Evolutionary conservation across 2,113 vertebrate species (phyloP).

Genomic region (Solenodon paradoxus): DNA sequence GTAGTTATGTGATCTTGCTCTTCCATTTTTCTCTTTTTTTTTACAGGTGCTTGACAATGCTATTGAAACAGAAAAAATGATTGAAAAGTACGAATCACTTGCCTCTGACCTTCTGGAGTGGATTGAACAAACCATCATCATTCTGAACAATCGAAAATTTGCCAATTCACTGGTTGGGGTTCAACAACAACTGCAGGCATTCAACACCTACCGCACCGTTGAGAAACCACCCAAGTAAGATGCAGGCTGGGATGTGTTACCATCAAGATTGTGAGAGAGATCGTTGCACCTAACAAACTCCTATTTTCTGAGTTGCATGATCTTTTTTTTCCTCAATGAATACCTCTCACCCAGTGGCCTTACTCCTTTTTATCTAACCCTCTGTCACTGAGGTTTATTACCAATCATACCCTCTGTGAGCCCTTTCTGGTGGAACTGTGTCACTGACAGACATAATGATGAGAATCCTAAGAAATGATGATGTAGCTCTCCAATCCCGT

Average conservation of each 20-base stretch:
- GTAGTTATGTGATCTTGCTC: not conserved
- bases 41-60: constrained; percentile 94
- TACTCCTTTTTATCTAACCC: not conserved
- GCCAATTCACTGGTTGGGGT: constrained; percentile 95
- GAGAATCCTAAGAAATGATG: not conserved
- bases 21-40: constrained; percentile 5
- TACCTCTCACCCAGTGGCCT: not conserved
- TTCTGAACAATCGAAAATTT: constrained; percentile 98
- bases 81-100: constrained; percentile 96
- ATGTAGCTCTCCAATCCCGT: not conserved
- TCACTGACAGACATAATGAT: not conserved
- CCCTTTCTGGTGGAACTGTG: not conserved
- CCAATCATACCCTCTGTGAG: not conserved
- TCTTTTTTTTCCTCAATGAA: not conserved
- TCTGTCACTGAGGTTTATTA: not conserved
- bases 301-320: not conserved
- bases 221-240: constrained; percentile 97
- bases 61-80: constrained; percentile 98
- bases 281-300: not conserved
- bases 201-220: constrained; percentile 97
- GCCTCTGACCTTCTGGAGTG: constrained; percentile 97
- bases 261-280: not conserved
- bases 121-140: constrained; percentile 99
- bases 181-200: constrained; percentile 96
- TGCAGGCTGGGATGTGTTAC: too few species aligned